Evolutionary conservation across 2,113 vertebrate species (phyloP).

Genomic region (Paraplagusia blochii): DNA sequence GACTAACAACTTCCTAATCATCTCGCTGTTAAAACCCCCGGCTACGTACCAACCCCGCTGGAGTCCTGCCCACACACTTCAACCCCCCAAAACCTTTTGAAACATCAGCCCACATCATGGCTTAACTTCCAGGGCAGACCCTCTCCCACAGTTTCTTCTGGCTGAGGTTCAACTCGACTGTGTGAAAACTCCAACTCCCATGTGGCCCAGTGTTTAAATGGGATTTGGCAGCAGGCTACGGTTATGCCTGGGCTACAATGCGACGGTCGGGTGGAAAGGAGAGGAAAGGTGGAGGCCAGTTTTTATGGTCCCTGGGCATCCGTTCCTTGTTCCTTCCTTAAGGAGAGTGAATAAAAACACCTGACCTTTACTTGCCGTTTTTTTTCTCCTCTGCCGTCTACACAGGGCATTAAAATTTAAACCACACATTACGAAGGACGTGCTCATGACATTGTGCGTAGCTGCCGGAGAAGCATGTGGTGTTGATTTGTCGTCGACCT

Average conservation of each 20-base stretch:
- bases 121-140: slow-evolving; percentile 42
- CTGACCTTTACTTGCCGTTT: neutral
- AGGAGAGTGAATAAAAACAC: slow-evolving; percentile 1
- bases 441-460: neutral
- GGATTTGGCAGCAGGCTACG: slow-evolving; percentile 46
- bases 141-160: slow-evolving; percentile 53
- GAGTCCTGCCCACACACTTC: slow-evolving; percentile 24
- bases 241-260: slow-evolving; percentile 26
- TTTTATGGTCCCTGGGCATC: slow-evolving; percentile 27
- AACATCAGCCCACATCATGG: slow-evolving; percentile 42
- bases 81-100: slow-evolving; percentile 32
- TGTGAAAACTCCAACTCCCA: slow-evolving; percentile 70
- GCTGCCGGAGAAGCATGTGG: neutral
- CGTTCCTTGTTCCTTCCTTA: slow-evolving; percentile 17
- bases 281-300: slow-evolving; percentile 17
- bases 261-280: slow-evolving; percentile 6
- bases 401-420: neutral
- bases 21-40: slow-evolving; percentile 38
- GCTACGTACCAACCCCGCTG: slow-evolving; percentile 27
- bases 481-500: neutral
- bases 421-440: neutral
- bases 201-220: slow-evolving; percentile 48
- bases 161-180: slow-evolving; percentile 45
- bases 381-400: neutral
- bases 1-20: slow-evolving; percentile 51